Conservation (phyloP, 2,113 vertebrate genomes). For the Corydoras maculifer region DNA sequence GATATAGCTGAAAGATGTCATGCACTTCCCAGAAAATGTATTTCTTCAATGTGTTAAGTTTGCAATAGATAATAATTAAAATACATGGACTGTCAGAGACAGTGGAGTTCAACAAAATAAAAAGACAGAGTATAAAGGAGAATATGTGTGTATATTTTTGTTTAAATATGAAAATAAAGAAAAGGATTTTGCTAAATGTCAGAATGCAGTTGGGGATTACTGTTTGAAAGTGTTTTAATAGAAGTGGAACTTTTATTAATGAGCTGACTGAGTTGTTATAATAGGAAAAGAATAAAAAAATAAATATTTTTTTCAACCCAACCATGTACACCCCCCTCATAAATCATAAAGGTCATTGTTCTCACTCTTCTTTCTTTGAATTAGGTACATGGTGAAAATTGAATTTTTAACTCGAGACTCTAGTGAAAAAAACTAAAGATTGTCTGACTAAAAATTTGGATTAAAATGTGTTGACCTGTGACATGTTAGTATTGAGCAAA, state of each 20-base stretch:
- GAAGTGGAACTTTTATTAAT: not conserved
- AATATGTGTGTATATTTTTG: not conserved
- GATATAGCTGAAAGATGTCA: too few relatives aligned
- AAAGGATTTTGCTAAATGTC: not conserved
- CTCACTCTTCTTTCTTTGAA: not conserved
- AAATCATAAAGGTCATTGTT: constrained; percentile 20
- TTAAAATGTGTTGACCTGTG: constrained; percentile 38
- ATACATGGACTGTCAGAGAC: too few relatives aligned
- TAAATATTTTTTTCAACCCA: not conserved
- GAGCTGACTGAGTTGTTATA: not conserved
- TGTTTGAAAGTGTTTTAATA: not conserved
- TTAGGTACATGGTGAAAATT: not conserved
- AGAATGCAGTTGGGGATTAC: not conserved
- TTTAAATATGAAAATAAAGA: not conserved
- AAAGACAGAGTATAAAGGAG: too few relatives aligned
- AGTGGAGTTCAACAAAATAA: too few relatives aligned
- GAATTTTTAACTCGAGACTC: too few relatives aligned
- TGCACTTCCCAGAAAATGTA: too few relatives aligned
- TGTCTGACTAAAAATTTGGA: constrained; percentile 29
- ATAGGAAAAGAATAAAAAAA: not conserved
- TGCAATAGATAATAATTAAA: too few relatives aligned
- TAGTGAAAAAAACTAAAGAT: too few relatives aligned
- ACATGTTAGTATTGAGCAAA: constrained; percentile 32
- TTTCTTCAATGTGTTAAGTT: too few relatives aligned
- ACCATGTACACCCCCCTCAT: constrained; percentile 8